Conservation (phyloP, 2,797 vertebrate species). For the Tadarida brasiliensis region DNA sequence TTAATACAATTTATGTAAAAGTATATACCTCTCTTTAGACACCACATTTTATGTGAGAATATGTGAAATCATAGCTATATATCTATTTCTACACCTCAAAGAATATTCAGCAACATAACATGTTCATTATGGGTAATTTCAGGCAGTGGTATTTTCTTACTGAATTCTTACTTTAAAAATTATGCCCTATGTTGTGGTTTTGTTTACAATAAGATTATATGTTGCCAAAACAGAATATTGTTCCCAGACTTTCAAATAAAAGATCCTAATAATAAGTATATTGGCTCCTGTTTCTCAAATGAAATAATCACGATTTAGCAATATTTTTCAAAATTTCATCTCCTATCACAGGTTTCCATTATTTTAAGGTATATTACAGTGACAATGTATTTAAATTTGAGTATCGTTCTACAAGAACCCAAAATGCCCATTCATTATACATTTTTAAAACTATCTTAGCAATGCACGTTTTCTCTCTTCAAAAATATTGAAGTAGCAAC, state of each 20-base stretch:
- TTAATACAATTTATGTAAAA: not conserved
- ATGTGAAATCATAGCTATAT: not conserved
- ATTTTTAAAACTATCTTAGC: not conserved
- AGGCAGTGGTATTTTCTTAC: not conserved
- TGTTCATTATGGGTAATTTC: not conserved
- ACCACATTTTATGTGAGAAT: not conserved
- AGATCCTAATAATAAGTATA: not conserved
- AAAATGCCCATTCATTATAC: not conserved
- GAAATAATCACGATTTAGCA: not conserved
- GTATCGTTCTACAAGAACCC: not conserved
- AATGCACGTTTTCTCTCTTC: not conserved
- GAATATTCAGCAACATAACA: not conserved
- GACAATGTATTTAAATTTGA: not conserved
- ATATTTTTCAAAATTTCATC: not conserved
- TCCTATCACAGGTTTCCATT: not conserved
- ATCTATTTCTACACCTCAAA: not conserved
- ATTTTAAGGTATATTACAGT: not conserved
- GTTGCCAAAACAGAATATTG: not conserved
- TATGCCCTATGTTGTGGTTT: not conserved
- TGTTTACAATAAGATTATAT: not conserved
- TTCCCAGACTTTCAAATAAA: conserved; percentile 6
- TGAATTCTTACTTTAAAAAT: not conserved
- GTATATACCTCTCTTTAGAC: not conserved
- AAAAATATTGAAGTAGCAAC: conserved; percentile 35
- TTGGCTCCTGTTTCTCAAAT: not conserved